Percentiles rank a stretch among this genome's conserved stretches.
Evolutionary conservation across 2,888 invertebrate species (phyloP).

Genomic region (Tetropium fuscum): DNA sequence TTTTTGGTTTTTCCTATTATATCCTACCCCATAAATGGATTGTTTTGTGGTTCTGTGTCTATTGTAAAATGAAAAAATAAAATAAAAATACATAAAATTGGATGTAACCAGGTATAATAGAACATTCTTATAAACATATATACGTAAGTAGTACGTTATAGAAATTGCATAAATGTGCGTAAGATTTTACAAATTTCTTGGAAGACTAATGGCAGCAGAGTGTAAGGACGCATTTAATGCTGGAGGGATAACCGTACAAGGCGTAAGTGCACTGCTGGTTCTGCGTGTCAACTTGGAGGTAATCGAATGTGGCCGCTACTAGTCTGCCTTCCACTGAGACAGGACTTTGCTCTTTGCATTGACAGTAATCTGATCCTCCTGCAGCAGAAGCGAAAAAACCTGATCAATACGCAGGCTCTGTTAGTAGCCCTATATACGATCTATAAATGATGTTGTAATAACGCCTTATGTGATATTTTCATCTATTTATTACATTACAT

Average conservation of each 20-base stretch:
- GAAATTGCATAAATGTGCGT: too few species aligned
- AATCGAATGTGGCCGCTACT: conserved; percentile 52
- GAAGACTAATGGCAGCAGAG: too few species aligned
- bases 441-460: conserved; percentile 5
- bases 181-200: too few species aligned
- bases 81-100: too few species aligned
- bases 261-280: conserved; percentile 36
- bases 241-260: conserved; percentile 33
- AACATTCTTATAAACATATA: too few species aligned
- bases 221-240: conserved; percentile 7
- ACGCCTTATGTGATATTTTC: neutral
- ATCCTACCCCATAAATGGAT: too few species aligned
- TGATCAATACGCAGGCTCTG: conserved; percentile 24
- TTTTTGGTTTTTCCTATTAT: too few species aligned
- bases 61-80: too few species aligned
- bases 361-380: conserved; percentile 53
- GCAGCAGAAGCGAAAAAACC: conserved; percentile 26
- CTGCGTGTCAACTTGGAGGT: conserved; percentile 41
- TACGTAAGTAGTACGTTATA: too few species aligned
- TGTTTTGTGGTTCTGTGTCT: too few species aligned
- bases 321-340: conserved; percentile 45
- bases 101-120: too few species aligned
- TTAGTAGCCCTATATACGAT: neutral
- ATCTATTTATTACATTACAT: neutral
- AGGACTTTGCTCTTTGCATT: conserved; percentile 56